Evolutionary conservation across 2,888 invertebrate genomes (phyloP).

Genomic region (Macrosiphum euphorbiae): DNA sequence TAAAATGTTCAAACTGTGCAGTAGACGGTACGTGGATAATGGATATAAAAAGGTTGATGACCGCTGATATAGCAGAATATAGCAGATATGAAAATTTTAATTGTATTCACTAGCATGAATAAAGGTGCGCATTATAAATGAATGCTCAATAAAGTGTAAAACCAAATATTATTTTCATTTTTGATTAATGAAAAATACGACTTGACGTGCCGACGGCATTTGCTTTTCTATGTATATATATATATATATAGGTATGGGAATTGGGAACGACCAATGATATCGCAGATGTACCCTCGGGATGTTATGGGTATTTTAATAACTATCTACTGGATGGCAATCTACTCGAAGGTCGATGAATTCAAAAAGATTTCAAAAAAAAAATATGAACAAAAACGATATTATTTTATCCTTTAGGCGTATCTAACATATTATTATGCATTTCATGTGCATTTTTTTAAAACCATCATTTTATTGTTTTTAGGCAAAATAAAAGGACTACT

Average conservation of each 20-base stretch:
- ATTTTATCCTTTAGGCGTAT: background rate
- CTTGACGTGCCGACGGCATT: background rate
- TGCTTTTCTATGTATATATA: background rate
- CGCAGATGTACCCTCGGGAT: background rate
- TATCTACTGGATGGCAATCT: background rate
- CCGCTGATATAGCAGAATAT: too few relatives aligned
- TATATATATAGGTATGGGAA: background rate
- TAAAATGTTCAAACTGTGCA: too few relatives aligned
- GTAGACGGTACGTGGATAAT: too few relatives aligned
- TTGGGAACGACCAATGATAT: background rate
- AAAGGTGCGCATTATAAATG: background rate
- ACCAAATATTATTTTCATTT: background rate
- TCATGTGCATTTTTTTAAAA: background rate
- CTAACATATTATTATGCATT: background rate
- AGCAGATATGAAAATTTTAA: background rate
- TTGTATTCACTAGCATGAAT: background rate
- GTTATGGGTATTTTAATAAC: background rate
- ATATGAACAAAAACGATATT: background rate
- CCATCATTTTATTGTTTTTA: background rate
- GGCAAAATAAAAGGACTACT: background rate
- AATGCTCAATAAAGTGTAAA: background rate
- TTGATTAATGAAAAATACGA: background rate
- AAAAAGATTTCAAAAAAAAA: background rate
- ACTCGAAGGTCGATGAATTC: background rate
- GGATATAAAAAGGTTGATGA: too few relatives aligned